Conservation (phyloP, 2,797 vertebrate species). For the Amblyopsis hoosieri region DNA sequence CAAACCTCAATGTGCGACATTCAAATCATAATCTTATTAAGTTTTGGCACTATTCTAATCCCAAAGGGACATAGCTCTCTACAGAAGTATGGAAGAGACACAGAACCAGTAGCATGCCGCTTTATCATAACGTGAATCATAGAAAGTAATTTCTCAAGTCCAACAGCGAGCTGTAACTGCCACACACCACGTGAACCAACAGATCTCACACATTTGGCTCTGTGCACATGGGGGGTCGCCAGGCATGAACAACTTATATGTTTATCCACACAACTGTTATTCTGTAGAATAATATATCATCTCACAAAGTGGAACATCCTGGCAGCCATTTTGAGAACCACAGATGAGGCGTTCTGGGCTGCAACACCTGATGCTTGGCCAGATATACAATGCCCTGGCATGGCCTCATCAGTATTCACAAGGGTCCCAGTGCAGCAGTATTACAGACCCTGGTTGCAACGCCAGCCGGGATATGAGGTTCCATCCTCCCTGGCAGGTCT, state of each 20-base stretch:
- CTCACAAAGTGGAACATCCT: neutral
- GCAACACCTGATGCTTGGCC: conserved; percentile 29
- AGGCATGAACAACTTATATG: too few relatives aligned
- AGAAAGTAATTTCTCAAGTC: conserved; percentile 20
- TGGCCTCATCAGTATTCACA: conserved; percentile 67
- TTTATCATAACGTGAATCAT: neutral
- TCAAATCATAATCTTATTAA: too few relatives aligned
- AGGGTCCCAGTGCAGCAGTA: conserved; percentile 66
- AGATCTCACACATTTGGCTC: too few relatives aligned
- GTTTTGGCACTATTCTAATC: too few relatives aligned
- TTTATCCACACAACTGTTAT: neutral
- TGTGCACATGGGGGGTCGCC: too few relatives aligned
- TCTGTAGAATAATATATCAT: neutral
- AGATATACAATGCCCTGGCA: conserved; percentile 40
- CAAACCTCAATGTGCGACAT: too few relatives aligned
- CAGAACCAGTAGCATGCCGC: neutral
- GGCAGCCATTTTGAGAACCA: neutral
- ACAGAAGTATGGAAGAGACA: conserved; percentile 32
- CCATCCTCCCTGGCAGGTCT: conserved; percentile 61
- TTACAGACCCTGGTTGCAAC: conserved; percentile 56
- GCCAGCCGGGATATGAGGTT: conserved; percentile 58
- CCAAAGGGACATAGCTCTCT: conserved; percentile 45
- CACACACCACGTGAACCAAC: too few relatives aligned
- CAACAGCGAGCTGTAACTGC: neutral
- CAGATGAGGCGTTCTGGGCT: conserved; percentile 26